These are phyloP conservation scores for Hippopotamus amphibius DNA, from an alignment of 2,113 vertebrate genomes.

Conservation along the genomic window DNA sequence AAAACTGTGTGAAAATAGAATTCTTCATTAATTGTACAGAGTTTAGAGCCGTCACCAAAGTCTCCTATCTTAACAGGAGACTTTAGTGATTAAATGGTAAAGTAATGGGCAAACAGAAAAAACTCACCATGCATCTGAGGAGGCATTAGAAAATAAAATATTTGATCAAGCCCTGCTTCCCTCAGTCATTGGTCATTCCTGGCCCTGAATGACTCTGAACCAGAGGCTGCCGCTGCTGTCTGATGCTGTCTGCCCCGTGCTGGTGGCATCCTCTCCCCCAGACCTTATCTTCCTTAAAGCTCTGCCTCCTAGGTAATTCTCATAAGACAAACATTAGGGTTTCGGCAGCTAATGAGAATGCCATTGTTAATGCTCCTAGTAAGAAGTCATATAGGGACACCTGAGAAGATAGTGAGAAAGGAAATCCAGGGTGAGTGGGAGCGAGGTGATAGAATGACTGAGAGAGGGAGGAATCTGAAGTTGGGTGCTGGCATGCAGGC, in stretches of 20 bases:
- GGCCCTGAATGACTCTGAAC: not conserved
- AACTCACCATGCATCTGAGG: not conserved
- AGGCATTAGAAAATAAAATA: not conserved
- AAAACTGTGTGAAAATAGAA: not conserved
- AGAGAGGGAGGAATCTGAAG: not conserved
- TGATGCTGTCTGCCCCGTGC: not conserved
- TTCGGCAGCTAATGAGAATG: not conserved
- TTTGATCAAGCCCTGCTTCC: not conserved
- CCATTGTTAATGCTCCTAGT: not conserved
- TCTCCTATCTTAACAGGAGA: not conserved
- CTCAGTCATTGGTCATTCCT: not conserved
- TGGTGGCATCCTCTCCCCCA: not conserved
- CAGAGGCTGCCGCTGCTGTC: not conserved
- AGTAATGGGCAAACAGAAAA: not conserved
- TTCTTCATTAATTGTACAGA: conserved; percentile 21
- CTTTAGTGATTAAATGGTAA: conserved; percentile 9
- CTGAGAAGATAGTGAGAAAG: not conserved
- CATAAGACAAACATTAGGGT: not conserved
- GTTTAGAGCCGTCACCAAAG: not conserved
- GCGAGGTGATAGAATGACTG: not conserved
- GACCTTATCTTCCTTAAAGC: not conserved
- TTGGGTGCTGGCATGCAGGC: not conserved
- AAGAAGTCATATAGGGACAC: not conserved
- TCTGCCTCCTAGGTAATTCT: not conserved
- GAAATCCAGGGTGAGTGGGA: not conserved